Base-by-base conservation (phyloP, 2,797 vertebrate species). In the Microctenopoma stevenorrisi region DNA sequence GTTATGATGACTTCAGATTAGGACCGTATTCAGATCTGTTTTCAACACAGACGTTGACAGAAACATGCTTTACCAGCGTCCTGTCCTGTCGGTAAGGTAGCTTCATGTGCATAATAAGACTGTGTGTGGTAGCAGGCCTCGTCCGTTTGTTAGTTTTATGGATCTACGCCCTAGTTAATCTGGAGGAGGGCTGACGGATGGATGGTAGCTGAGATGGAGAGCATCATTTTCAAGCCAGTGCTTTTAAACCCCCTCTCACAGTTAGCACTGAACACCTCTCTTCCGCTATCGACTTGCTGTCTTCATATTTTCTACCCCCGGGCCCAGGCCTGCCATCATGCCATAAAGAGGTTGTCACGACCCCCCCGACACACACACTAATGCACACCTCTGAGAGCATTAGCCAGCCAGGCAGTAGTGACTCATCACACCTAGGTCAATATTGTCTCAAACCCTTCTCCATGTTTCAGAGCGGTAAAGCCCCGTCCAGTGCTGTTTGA, bases 281-380 rank as follows among this genome's bases (percentile, higher is more conserved):
- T 82, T 84, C 87, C 52, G 2, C 56, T 86, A 91, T 93, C 71
- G 89, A 93, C 89, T 89, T 92, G 49, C 90, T 93, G 90, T 91
- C 91, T 89, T 90, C 82, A 90, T 91, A 89, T 90, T 89, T 30
- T 91, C 72, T 74, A 49, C 67, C 79, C 82, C 66, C 58, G 30
- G 61, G 74, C 85, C 82, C 73, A 51, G 60, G 71, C 79, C 60
- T 76, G 87, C 86, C 81, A 75, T 91, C 83, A 85, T 59, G 71
- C 65, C 62, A 82, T 88, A 88, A 92, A 92, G 86, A 88, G 83
- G 75, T 82, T 89, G 89, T 87, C 86, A 84, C 69, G 74, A 76
- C 77, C 66, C 64, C 56, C 25, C 4, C 49, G 33, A 22, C 22
- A 54, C 28, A 35, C 37, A 62, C 8, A 3, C 15, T 8, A 16